phyloP scores from a whole-genome alignment of 53 echinoderm and acorn worm genomes.

The Apostichopus leukothele region DNA sequence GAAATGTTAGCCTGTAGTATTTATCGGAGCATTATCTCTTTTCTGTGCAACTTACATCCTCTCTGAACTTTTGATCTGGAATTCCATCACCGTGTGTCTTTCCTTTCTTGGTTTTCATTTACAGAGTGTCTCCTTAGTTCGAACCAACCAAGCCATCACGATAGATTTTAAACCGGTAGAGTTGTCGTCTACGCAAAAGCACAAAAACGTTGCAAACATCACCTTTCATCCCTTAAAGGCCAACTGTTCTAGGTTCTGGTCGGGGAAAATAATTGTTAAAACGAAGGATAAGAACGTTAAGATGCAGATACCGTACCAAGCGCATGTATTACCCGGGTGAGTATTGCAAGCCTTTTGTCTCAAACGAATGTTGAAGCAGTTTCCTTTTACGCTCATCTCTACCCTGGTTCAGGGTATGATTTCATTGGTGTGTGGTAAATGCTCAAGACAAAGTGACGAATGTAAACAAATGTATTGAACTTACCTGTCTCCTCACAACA shows the following conservation, averaged over 20 bases:
- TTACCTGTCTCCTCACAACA: no score
- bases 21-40: not conserved
- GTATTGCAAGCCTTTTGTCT: constrained; percentile 21
- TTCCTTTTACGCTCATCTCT: not conserved
- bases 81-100: not conserved
- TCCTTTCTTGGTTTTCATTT: not conserved
- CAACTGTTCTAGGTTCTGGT: constrained; percentile 84
- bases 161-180: constrained; percentile 87
- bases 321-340: constrained; percentile 96
- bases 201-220: constrained; percentile 83
- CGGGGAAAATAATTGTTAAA: constrained; percentile 97
- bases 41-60: not conserved
- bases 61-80: not conserved
- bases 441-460: no score
- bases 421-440: no score
- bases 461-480: no score
- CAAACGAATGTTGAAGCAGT: not conserved
- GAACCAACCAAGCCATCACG: constrained; percentile 84
- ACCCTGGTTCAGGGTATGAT: no score
- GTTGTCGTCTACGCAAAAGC: constrained; percentile 71
- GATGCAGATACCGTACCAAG: constrained; percentile 94
- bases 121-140: constrained; percentile 89
- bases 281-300: constrained; percentile 91
- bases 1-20: not conserved
- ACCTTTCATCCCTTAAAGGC: constrained; percentile 95